phyloP scores from a whole-genome alignment of 1,140 invertebrate species.

The Chrysomallon squamiferum region DNA sequence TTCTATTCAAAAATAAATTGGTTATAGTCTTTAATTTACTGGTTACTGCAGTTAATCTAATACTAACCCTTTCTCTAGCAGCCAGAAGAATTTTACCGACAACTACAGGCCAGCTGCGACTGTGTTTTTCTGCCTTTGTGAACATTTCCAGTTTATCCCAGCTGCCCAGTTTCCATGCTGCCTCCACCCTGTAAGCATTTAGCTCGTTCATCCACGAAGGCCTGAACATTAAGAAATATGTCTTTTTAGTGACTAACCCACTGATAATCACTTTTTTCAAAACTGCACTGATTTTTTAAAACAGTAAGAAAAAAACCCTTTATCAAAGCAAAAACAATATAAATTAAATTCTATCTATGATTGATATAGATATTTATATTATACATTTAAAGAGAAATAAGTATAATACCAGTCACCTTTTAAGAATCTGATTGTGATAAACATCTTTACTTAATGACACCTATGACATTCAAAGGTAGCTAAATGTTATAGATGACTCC shows the following conservation, averaged over 20 bases:
- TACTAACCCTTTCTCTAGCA: conserved; percentile 61
- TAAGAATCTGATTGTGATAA: too few relatives aligned
- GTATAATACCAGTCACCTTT: too few relatives aligned
- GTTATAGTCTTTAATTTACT: too few relatives aligned
- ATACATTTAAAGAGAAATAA: too few relatives aligned
- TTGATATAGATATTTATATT: too few relatives aligned
- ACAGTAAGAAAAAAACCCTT: not conserved
- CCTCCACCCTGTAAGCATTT: conserved; percentile 73
- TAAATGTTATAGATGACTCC: too few relatives aligned
- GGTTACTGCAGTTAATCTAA: too few relatives aligned
- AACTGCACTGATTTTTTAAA: not conserved
- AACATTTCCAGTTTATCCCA: conserved; percentile 70
- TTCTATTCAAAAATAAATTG: too few relatives aligned
- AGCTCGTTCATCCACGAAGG: conserved; percentile 60
- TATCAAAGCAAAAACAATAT: not conserved
- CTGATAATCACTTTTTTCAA: not conserved
- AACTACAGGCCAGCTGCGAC: conserved; percentile 69
- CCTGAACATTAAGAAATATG: too few relatives aligned
- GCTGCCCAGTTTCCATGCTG: conserved; percentile 84
- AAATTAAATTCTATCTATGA: too few relatives aligned
- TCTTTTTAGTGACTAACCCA: not conserved
- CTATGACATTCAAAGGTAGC: too few relatives aligned
- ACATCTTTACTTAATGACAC: too few relatives aligned
- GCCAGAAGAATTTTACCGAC: conserved; percentile 70
- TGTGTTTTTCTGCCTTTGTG: conserved; percentile 36